These are phyloP conservation scores for Nannospalax galili DNA, from an alignment of 2,113 vertebrate species.

Conservation along the genomic window DNA sequence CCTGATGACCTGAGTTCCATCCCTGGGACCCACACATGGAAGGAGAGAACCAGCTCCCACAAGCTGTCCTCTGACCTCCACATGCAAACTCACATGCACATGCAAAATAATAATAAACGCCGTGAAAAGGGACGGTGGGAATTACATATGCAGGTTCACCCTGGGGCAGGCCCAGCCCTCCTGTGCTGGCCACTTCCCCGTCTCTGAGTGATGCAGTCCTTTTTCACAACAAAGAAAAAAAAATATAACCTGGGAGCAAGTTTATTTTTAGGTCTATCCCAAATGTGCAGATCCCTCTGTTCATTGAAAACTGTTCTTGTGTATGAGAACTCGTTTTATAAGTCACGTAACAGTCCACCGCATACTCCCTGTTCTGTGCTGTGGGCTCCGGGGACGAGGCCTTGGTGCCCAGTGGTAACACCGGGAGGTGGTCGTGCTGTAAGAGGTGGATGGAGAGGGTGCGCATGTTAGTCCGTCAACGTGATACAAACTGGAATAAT, in stretches of 20 bases:
- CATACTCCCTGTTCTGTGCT: background rate
- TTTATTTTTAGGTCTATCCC: background rate
- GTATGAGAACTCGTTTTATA: background rate
- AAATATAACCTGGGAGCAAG: background rate
- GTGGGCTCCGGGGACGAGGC: background rate
- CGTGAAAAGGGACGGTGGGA: too few species aligned
- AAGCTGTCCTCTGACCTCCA: too few species aligned
- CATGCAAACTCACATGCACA: too few species aligned
- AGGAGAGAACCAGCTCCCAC: background rate
- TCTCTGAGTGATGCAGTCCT: rapidly evolving
- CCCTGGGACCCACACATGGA: too few species aligned
- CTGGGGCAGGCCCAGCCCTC: background rate
- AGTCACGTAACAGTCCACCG: rapidly evolving
- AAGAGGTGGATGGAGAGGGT: background rate
- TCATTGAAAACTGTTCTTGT: background rate
- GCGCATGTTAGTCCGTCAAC: too few species aligned
- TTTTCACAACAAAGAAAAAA: background rate
- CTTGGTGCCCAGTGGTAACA: background rate
- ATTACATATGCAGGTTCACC: too few species aligned
- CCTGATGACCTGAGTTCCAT: background rate
- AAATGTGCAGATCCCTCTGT: too few species aligned
- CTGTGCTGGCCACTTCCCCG: rapidly evolving
- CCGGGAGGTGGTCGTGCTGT: background rate
- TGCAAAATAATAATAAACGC: too few species aligned
- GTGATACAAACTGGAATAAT: too few species aligned